phyloP scores from a whole-genome alignment of 2,113 vertebrate genomes.

The Sigmodon hispidus region DNA sequence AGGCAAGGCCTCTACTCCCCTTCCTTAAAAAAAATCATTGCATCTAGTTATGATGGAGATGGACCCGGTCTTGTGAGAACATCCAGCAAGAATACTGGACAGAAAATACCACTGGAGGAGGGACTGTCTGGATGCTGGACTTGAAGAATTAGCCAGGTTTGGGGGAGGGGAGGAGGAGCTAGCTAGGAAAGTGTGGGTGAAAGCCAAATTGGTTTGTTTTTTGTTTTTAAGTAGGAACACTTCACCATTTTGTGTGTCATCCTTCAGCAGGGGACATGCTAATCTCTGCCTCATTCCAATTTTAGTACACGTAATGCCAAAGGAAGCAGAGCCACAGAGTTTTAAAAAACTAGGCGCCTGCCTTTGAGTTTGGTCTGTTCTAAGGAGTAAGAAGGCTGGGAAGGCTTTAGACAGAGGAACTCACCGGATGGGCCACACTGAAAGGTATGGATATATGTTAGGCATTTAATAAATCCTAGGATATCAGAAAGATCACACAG shows the following conservation, averaged over 20 bases:
- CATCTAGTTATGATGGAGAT: background rate
- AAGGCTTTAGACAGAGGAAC: background rate
- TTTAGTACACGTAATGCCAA: background rate
- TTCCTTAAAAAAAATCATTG: background rate
- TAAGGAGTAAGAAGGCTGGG: background rate
- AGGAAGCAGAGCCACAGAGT: background rate
- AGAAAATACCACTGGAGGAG: background rate
- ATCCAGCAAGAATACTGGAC: background rate
- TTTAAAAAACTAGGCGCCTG: background rate
- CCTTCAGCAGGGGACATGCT: background rate
- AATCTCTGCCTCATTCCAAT: background rate
- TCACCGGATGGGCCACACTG: too few relatives aligned
- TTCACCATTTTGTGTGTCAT: background rate
- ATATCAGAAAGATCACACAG: too few relatives aligned
- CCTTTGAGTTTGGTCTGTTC: background rate
- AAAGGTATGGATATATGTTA: too few relatives aligned
- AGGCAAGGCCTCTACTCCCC: background rate
- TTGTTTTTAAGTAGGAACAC: background rate
- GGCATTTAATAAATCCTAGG: too few relatives aligned
- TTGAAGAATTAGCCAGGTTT: background rate
- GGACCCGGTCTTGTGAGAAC: background rate
- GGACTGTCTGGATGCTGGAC: background rate
- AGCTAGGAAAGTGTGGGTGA: background rate
- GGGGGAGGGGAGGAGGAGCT: background rate
- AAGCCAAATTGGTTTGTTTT: conserved; percentile 10